phyloP scores from a whole-genome alignment of 2,113 vertebrate genomes.

The Forbesichthys papilliferus region DNA sequence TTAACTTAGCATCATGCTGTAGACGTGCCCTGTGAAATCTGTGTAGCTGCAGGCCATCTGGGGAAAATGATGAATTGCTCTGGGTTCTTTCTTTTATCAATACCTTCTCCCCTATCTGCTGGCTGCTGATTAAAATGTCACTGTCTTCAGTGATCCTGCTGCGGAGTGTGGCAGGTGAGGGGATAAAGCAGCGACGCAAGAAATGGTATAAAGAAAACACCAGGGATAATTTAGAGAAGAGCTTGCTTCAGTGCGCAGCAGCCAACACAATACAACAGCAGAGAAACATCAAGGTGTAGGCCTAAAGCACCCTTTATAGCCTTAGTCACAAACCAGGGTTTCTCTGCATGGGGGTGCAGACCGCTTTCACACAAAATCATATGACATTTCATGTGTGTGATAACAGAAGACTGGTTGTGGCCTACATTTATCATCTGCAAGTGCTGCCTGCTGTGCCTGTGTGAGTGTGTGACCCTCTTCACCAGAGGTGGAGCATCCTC shows the following conservation, averaged over 20 bases:
- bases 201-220: conserved; percentile 11
- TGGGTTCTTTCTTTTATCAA: conserved; percentile 19
- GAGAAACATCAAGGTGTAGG: conserved; percentile 2
- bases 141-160: conserved; percentile 13
- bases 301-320: conserved; percentile 3
- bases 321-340: background rate
- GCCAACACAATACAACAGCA: background rate
- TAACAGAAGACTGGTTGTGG: background rate
- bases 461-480: background rate
- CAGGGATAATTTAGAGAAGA: background rate
- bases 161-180: conserved; percentile 29
- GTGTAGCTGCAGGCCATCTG: conserved; percentile 19
- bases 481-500: too few species aligned
- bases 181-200: conserved; percentile 11
- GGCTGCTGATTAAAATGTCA: conserved; percentile 39
- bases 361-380: conserved; percentile 12
- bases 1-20: conserved; percentile 49
- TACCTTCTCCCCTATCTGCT: background rate
- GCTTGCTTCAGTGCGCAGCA: conserved; percentile 13
- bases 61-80: conserved; percentile 27
- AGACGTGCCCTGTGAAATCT: conserved; percentile 42
- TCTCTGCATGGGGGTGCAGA: background rate
- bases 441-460: background rate
- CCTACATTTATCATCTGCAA: background rate
- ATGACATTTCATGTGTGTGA: conserved; percentile 4